Evolutionary conservation across 2,888 invertebrate genomes (phyloP).

Genomic region (Lasioglossum villosulum): DNA sequence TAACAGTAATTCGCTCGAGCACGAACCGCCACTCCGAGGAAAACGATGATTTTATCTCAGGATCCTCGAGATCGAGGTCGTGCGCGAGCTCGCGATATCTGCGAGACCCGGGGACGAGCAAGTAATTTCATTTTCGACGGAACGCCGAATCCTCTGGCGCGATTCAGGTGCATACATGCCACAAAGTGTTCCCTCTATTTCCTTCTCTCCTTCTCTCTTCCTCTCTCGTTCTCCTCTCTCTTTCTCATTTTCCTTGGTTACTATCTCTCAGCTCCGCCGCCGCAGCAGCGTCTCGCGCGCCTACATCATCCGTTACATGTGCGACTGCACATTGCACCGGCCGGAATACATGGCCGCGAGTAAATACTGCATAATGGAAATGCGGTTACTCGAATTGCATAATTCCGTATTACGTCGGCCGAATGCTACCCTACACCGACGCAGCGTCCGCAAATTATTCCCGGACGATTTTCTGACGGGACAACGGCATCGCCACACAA

Average conservation of each 20-base stretch:
- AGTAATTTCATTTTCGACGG: conserved; percentile 51
- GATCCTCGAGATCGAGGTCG: conserved; percentile 29
- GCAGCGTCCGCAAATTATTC: conserved; percentile 53
- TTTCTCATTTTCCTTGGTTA: background rate
- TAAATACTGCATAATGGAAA: conserved; percentile 72
- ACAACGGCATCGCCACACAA: background rate
- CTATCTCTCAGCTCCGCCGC: background rate
- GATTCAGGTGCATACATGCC: conserved; percentile 25
- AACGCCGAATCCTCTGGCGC: conserved; percentile 20
- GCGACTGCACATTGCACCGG: conserved; percentile 42
- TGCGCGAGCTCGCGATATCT: background rate
- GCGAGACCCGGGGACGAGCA: conserved; percentile 13
- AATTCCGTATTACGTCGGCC: conserved; percentile 65
- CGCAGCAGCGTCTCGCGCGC: conserved; percentile 1
- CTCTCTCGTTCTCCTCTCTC: background rate
- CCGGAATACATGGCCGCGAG: conserved; percentile 56
- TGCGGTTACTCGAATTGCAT: conserved; percentile 69
- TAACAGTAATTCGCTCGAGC: conserved; percentile 22
- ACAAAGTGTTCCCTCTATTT: background rate
- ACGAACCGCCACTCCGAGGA: background rate
- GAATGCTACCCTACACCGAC: conserved; percentile 29
- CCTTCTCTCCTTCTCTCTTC: background rate
- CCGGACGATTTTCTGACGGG: conserved; percentile 22
- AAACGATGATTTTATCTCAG: conserved; percentile 40
- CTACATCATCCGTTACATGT: conserved; percentile 50